Evolutionary conservation across 2,113 vertebrate species (phyloP), one percentile per base, ranked within the genome.

Genomic region (Psilopsiagon aurifrons): DNA sequence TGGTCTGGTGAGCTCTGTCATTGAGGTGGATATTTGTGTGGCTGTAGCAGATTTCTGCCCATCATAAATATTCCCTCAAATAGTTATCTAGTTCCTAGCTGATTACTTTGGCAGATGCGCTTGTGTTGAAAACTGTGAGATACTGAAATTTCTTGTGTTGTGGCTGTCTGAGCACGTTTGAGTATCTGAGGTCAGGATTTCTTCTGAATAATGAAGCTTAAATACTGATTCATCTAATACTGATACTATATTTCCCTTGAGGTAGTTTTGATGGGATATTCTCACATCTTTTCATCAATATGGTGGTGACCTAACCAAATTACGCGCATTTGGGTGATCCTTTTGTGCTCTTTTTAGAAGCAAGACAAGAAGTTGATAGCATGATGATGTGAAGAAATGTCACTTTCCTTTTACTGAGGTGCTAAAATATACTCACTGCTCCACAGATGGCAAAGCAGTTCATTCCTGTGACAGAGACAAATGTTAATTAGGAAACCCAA

Each of bases 351-450:
- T 14, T 46, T 92, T 63, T 75, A 94, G 83, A 84, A 88, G 39
- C 0, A 3, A 94, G 83, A 81, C 71, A 86, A 70, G 88, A 88
- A 5, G 49, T 76, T 96, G 85, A 90, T 93, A 75, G 83, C 85
- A 71, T 52, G 76, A 51, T 82, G 71, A 81, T 88, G 64, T 90
- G 88, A 55, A 83, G 49, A 88, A 86, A 79, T 67, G 59, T 90
- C 75, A 81, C 79, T 68, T 67, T 62, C 60, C 54, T 83, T 77
- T 49, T 62, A 44, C 68, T 41, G 71, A 88, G 24, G 83, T 95
- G 95, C 69, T 96, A 93, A 96, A 97, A 90, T 88, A 80, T 47
- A 77, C 68, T 96, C 19, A 14, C 9, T 95, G 46, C 92, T 96
- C 52, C 74, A 77, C 95, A 96, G 90, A 95, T 94, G 96, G 90